These are phyloP conservation scores for Rotaria macrura DNA, from an alignment of 2,888 invertebrate species.

Conservation along the genomic window DNA sequence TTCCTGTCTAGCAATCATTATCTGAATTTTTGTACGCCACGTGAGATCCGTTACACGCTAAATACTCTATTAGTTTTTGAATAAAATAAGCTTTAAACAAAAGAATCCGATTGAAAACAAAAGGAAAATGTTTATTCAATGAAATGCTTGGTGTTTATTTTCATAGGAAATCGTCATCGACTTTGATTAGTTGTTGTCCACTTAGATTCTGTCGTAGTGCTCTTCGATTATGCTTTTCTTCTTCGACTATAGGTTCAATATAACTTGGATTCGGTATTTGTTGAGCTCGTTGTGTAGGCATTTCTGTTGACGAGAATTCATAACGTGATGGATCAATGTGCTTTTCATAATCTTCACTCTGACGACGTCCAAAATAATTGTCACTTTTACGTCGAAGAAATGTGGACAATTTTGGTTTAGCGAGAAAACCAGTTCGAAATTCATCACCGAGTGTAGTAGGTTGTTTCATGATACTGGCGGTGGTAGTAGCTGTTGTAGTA, in stretches of 20 bases:
- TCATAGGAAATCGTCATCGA: not conserved
- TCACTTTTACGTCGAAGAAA: not conserved
- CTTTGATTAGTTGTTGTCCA: not conserved
- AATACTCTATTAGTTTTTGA: not conserved
- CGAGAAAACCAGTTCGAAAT: not conserved
- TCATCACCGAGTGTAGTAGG: not conserved
- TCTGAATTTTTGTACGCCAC: too few relatives aligned
- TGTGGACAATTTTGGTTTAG: not conserved
- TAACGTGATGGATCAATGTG: not conserved
- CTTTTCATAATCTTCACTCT: not conserved
- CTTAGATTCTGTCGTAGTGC: not conserved
- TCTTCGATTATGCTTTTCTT: not conserved
- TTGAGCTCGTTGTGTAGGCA: not conserved
- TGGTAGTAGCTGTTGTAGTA: not conserved
- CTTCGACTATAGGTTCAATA: not conserved
- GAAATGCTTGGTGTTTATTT: not conserved
- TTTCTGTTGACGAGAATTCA: not conserved
- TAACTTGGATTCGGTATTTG: not conserved
- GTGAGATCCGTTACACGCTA: not conserved
- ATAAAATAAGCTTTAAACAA: not conserved
- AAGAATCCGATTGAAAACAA: not conserved
- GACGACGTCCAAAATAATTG: not conserved
- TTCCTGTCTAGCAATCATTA: too few relatives aligned
- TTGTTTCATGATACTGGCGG: not conserved
- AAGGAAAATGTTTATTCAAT: not conserved